These are phyloP conservation scores for Anolis apletophallus DNA, from an alignment of 2,797 vertebrate species.

Conservation along the genomic window DNA sequence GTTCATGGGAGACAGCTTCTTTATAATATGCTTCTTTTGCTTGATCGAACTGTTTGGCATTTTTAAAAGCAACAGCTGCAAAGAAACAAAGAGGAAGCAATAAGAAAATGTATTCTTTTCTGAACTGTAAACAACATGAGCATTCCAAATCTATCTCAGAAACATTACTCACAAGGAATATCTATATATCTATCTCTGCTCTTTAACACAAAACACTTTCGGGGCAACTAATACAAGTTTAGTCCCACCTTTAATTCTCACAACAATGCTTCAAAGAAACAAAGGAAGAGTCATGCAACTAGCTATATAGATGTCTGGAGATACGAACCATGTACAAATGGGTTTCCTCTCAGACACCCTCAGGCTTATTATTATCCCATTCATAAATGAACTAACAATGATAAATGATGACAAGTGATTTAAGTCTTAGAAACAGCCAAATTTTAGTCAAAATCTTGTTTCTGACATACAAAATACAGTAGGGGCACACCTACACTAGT, in stretches of 20 bases:
- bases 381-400: not conserved
- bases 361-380: not conserved
- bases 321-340: not conserved
- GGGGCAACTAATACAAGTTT: not conserved
- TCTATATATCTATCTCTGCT: not conserved
- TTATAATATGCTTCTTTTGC: slow-evolving; percentile 96
- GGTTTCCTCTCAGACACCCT: not conserved
- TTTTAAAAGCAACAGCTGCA: slow-evolving; percentile 98
- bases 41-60: slow-evolving; percentile 97
- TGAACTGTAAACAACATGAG: not conserved
- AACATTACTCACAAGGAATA: not conserved
- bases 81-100: slow-evolving; percentile 56
- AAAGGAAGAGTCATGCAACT: too few species aligned
- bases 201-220: not conserved
- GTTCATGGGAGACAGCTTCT: slow-evolving; percentile 94
- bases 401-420: too few species aligned
- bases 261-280: not conserved
- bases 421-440: too few species aligned
- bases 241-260: not conserved
- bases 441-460: too few species aligned
- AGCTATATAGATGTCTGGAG: not conserved
- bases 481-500: too few species aligned
- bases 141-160: not conserved
- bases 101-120: slow-evolving; percentile 4
- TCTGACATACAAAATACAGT: not conserved